Conservation (phyloP, 2,113 vertebrate genomes). For the Martes martes region DNA sequence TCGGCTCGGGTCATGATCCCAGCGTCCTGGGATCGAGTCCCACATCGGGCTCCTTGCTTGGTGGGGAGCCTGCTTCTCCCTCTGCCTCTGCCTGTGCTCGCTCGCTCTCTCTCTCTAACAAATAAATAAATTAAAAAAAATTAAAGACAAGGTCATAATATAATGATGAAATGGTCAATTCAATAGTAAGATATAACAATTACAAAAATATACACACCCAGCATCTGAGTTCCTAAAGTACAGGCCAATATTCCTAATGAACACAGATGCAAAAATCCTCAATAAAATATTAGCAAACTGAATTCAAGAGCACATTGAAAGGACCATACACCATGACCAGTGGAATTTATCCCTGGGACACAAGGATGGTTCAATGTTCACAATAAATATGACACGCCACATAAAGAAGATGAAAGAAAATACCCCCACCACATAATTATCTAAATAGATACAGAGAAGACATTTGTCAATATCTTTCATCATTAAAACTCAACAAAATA, state of each 20-base stretch:
- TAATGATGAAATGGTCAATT: not conserved
- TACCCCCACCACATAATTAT: not conserved
- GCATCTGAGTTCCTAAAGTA: not conserved
- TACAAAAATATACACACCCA: not conserved
- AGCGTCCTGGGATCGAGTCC: too few species aligned
- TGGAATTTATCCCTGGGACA: not conserved
- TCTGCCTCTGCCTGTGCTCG: too few species aligned
- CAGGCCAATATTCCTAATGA: not conserved
- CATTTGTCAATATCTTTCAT: not conserved
- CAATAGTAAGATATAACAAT: not conserved
- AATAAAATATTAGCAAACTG: not conserved
- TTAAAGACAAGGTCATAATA: not conserved
- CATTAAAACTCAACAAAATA: not conserved
- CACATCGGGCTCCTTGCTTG: too few species aligned
- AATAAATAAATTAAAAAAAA: too few species aligned
- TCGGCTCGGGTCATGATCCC: too few species aligned
- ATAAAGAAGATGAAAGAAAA: not conserved
- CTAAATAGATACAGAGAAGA: not conserved
- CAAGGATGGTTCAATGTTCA: not conserved
- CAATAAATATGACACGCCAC: not conserved
- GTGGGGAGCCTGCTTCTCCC: too few species aligned
- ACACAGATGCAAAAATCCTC: not conserved
- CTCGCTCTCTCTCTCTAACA: too few species aligned
- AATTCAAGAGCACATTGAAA: not conserved
- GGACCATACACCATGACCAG: not conserved